Conservation (phyloP, 2,113 vertebrate genomes). For the Trinectes maculatus region DNA sequence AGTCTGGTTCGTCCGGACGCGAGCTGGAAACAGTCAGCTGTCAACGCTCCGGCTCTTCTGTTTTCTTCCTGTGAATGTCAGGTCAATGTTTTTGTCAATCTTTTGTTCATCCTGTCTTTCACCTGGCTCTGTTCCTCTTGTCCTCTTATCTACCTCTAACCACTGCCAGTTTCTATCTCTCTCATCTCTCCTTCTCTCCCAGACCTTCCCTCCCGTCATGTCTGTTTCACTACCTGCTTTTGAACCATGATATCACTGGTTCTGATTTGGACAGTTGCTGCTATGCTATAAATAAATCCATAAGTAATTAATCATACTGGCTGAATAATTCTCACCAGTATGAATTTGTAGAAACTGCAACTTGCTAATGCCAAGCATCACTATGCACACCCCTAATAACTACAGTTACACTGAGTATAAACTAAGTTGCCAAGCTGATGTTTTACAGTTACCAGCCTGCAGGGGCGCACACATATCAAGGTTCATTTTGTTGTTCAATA, state of each 20-base stretch:
- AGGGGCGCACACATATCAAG: background rate
- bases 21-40: constrained; percentile 55
- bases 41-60: constrained; percentile 33
- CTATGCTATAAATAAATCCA: too few species aligned
- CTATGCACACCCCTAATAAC: too few species aligned
- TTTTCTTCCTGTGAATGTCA: background rate
- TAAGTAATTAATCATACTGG: too few species aligned
- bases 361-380: too few species aligned
- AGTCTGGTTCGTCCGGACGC: constrained; percentile 53
- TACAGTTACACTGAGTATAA: too few species aligned
- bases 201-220: constrained; percentile 23
- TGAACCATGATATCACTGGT: constrained; percentile 37
- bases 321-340: background rate
- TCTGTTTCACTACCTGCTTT: constrained; percentile 14
- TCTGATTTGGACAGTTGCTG: too few species aligned
- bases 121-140: background rate
- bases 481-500: background rate
- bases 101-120: background rate
- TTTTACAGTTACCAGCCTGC: background rate
- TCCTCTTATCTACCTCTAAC: background rate
- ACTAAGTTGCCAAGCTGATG: background rate
- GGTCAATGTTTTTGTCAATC: background rate
- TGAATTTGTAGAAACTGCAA: background rate
- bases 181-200: constrained; percentile 23
- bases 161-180: constrained; percentile 18